A percentile compares a stretch with the other conserved stretches of the same genome.
Conservation (phyloP, 2,113 vertebrate genomes). For the Prunella fulvescens region DNA sequence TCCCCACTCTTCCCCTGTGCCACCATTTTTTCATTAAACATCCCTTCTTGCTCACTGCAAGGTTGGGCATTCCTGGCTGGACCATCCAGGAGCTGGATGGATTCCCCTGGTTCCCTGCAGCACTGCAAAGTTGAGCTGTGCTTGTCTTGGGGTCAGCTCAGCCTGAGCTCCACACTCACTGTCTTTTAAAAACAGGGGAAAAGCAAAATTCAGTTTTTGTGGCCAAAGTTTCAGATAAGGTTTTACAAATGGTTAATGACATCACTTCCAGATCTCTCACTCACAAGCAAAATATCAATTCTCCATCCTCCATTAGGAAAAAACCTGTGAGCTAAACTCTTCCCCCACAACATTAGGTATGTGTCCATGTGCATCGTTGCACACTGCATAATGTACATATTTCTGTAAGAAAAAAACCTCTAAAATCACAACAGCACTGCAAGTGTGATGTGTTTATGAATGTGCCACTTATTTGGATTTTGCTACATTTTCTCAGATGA, state of each 20-base stretch:
- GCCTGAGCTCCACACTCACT: neutral
- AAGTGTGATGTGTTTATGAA: neutral
- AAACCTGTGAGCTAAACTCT: neutral
- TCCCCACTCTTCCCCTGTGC: neutral
- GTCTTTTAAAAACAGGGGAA: neutral
- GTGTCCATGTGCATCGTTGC: neutral
- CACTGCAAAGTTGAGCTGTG: neutral
- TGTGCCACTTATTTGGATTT: conserved; percentile 46
- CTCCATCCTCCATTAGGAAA: neutral
- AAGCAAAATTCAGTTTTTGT: neutral
- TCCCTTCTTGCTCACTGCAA: neutral
- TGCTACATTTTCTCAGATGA: neutral
- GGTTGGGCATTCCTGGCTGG: neutral
- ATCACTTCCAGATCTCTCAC: neutral
- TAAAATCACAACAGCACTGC: neutral
- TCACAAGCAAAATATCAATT: neutral
- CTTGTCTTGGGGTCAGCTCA: neutral
- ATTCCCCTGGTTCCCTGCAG: neutral
- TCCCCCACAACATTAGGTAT: neutral
- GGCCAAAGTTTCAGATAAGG: neutral
- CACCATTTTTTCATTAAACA: neutral
- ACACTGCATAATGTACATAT: neutral
- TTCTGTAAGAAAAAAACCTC: neutral
- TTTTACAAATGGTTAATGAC: neutral
- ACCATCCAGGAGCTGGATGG: neutral